Evolutionary conservation across 1,140 invertebrate species (phyloP), one percentile per base, ranked within the genome.

Genomic region (Fopius arisanus): DNA sequence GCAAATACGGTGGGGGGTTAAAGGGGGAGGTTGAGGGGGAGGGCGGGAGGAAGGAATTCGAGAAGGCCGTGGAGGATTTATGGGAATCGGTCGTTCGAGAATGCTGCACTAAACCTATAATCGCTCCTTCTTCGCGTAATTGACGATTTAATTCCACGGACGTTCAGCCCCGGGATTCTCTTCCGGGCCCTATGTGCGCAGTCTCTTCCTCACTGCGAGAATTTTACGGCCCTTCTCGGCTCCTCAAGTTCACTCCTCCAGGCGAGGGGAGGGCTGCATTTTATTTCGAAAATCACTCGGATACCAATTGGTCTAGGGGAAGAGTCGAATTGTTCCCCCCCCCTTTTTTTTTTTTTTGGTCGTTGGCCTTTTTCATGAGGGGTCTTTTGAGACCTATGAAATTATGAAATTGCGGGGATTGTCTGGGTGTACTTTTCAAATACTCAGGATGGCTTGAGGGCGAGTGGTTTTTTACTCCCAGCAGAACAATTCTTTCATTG

Each of bases 101-200:
- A 81, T 82, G 75, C 75, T 69, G 78, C 77, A 83, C 85, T 86
- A 84, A 81, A 85, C 72, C 77, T 84, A 76, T 76, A 86, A 86
- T 86, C 78, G 78, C 75, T 75, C 79, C 77, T 78, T 80, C 77
- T 79, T 84, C 83, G 79, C 75, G 79, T 84, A 85, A 86, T 86
- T 82, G 83, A 86, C 82, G 82, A 84, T 37, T 37, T 37, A 37
- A 37, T 86, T 81, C 83, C 79, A 79, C 82, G 82, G 84, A 82
- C 62, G 62, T 41, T 74, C 37, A 31, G 33, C 16, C 21, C 16
- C 9, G 29, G 37, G 23, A 69, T 43, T 70, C 33, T 43, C 67
- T 65, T 74, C 67, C 73, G 68, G 40, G 63, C 71, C 67, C 37
- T 65, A 9, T 16, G 5, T 23, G 5, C 37, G 5, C 5, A 16